phyloP scores from a whole-genome alignment of 2,797 vertebrate species.

The Epinephelus malabaricus region DNA sequence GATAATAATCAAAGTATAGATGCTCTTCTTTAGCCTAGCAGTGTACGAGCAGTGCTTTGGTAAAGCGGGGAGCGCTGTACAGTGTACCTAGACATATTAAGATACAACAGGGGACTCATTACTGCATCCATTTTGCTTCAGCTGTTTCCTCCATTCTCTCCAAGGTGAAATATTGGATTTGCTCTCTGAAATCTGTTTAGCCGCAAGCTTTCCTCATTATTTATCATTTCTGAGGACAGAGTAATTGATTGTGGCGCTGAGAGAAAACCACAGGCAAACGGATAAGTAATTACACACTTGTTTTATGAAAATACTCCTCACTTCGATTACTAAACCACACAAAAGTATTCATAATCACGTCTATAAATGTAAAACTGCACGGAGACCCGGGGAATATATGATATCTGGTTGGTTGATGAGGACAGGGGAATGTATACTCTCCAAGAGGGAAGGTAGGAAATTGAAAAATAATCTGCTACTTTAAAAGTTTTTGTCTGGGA shows the following conservation, averaged over 20 bases:
- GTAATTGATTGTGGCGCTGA: conserved; percentile 79
- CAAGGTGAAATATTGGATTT: conserved; percentile 76
- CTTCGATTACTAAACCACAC: conserved; percentile 55
- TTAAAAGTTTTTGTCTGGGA: conserved; percentile 68
- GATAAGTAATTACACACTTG: conserved; percentile 78
- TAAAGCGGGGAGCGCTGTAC: conserved; percentile 30
- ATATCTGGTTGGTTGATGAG: conserved; percentile 72
- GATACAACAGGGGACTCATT: conserved; percentile 72
- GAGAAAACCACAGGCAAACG: conserved; percentile 75
- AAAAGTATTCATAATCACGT: conserved; percentile 68
- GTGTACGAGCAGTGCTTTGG: conserved; percentile 4
- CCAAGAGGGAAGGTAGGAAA: conserved; percentile 71
- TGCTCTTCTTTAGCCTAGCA: neutral
- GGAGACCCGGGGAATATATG: conserved; percentile 65
- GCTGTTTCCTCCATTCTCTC: conserved; percentile 63
- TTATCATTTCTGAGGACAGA: conserved; percentile 77
- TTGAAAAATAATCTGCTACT: conserved; percentile 80
- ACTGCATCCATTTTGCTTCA: conserved; percentile 67
- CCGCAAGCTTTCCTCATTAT: conserved; percentile 73
- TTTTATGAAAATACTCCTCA: conserved; percentile 69
- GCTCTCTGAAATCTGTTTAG: conserved; percentile 74
- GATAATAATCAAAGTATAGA: conserved; percentile 23
- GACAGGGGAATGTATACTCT: conserved; percentile 56
- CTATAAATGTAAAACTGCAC: conserved; percentile 61
- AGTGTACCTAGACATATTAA: conserved; percentile 55